Base-by-base conservation (phyloP, 2,797 vertebrate species). In the Chloroceryle amazona region DNA sequence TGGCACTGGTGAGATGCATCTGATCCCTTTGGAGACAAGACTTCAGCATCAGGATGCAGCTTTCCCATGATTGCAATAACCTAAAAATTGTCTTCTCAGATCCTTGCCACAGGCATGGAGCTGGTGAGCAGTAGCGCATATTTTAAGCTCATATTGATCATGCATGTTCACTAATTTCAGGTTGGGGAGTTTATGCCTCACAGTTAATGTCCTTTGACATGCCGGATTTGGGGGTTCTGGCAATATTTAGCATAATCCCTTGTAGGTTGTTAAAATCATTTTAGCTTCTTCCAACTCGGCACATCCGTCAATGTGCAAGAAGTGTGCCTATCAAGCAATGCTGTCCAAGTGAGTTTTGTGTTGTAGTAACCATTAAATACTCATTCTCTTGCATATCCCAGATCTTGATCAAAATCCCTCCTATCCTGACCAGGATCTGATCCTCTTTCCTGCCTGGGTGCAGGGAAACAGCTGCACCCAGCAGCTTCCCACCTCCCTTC, bases 1-100 rank as follows among this genome's bases (percentile, higher is more conserved):
- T 1, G 58, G 52, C 31, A 42, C 0, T 0, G 71, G 89, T 0
- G 0, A 83, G n/a, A 49, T 0, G 1, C 2, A 6, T 60, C 79
- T 63, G 41, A 80, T 70, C n/a, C 31, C 58, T 70, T 51, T 62
- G 58, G 44, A 75, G 42, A 39, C 0, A 2, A 86, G 62, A 74
- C 41, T 28, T 89, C 10, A 19, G 35, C 8, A 2, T 54, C 6
- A 0, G 78, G 46, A 83, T 1, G 2, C 46, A 51, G 62, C 57
- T 70, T 65, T 75, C 41, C 55, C 52, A 70, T 74, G 37, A 20
- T 39, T 41, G n/a, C 25, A 13, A 55, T 75, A 86, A 83, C n/a
- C 57, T 60, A 81, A 71, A 83, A 83, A 71, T 29, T 6, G 0
- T 54, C 47, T 28, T 67, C 81, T 61, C 46, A 33, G 47, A 71